A percentile compares a stretch with the other conserved stretches of the same genome.
phyloP scores from a whole-genome alignment of 2,888 invertebrate species.

The Cosmopolites sordidus region DNA sequence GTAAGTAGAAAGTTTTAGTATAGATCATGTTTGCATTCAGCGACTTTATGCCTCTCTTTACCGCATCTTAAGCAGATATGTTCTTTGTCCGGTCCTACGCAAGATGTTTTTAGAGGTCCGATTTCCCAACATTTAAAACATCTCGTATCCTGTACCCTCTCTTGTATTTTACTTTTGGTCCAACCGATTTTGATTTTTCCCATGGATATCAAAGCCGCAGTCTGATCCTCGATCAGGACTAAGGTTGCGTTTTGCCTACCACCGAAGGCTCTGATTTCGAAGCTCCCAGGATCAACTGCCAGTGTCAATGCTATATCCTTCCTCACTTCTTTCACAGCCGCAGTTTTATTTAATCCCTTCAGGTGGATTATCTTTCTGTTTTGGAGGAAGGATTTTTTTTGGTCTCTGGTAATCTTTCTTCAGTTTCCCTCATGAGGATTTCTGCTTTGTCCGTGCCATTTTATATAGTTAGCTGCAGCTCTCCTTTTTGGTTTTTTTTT shows the following conservation, averaged over 20 bases:
- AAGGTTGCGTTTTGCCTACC: not conserved
- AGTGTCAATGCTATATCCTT: no score
- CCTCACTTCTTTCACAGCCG: not conserved
- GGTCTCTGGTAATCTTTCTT: not conserved
- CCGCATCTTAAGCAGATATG: no score
- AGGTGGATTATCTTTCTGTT: not conserved
- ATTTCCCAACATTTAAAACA: not conserved
- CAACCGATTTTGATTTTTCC: not conserved
- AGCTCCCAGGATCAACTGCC: not conserved
- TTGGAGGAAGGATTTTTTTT: not conserved
- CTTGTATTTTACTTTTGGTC: not conserved
- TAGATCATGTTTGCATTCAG: no score
- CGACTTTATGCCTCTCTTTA: no score
- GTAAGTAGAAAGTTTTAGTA: no score
- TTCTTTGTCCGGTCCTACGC: no score
- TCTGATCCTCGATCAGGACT: not conserved
- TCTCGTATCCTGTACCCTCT: not conserved
- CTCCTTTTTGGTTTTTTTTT: not conserved
- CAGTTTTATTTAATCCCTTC: not conserved
- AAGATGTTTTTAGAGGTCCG: not conserved
- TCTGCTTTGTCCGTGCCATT: not conserved
- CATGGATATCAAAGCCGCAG: not conserved
- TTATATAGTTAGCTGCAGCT: not conserved
- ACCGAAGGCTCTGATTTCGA: not conserved
- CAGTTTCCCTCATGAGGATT: not conserved